Evolutionary conservation across 1,140 invertebrate genomes (phyloP).

Genomic region (Doryteuthis pealeii): DNA sequence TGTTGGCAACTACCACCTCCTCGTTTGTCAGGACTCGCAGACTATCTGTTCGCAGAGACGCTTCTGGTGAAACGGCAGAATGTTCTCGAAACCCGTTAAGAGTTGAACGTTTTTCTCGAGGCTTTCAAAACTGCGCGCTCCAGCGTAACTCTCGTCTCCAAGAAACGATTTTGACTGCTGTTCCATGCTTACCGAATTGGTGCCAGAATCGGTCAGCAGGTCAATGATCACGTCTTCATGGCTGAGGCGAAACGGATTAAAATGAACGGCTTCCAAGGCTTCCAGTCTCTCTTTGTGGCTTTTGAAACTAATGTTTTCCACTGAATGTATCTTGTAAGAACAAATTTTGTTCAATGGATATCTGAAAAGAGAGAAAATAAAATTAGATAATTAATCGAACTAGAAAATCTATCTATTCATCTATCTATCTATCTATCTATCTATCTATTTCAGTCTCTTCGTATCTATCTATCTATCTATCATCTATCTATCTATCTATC

Average conservation of each 20-base stretch:
- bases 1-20: neutral
- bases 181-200: neutral
- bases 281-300: neutral
- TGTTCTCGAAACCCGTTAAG: neutral
- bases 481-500: no score
- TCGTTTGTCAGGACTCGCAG: neutral
- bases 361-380: neutral
- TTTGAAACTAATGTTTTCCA: neutral
- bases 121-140: neutral
- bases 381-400: no score
- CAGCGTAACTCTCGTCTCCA: neutral
- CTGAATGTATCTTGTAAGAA: neutral
- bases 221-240: neutral
- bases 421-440: no score
- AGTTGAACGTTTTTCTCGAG: neutral
- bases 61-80: neutral
- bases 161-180: neutral
- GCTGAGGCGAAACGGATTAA: neutral
- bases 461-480: no score
- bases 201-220: neutral
- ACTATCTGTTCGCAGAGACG: neutral
- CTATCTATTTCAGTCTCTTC: no score
- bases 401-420: no score
- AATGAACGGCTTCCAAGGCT: neutral
- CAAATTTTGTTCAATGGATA: neutral